Percentiles rank a stretch among this genome's conserved stretches.
Conservation (phyloP, 2,888 invertebrate species). For the Tipula confusa region DNA sequence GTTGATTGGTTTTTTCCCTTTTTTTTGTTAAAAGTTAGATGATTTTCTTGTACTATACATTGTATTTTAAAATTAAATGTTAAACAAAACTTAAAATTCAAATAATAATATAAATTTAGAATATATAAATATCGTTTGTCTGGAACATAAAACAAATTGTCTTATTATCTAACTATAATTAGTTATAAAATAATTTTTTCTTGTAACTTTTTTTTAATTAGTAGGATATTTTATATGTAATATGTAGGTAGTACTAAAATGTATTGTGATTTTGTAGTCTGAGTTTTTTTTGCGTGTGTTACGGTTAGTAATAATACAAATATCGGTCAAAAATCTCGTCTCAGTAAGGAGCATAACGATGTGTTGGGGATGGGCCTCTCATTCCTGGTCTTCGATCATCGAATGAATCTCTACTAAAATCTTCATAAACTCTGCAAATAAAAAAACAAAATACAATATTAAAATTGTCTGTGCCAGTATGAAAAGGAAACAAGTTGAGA, state of each 20-base stretch:
- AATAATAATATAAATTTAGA: neutral
- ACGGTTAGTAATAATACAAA: constrained; percentile 30
- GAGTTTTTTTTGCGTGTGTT: neutral
- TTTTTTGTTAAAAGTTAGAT: neutral
- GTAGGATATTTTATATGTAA: neutral
- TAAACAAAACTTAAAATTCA: neutral
- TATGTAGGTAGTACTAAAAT: neutral
- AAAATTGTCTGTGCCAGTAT: too few relatives aligned
- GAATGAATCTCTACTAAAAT: constrained; percentile 82
- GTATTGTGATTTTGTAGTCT: constrained; percentile 13
- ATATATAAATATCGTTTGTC: neutral
- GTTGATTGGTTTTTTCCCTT: neutral
- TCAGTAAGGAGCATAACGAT: constrained; percentile 81
- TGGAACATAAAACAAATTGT: constrained; percentile 25
- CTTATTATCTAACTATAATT: neutral
- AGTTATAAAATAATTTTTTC: neutral
- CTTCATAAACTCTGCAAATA: constrained; percentile 69
- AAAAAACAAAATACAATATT: too few relatives aligned
- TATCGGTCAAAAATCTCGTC: constrained; percentile 41
- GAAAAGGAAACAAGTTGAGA: too few relatives aligned
- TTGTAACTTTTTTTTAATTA: neutral
- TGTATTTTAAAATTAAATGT: neutral
- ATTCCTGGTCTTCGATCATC: constrained; percentile 69
- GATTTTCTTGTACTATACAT: neutral
- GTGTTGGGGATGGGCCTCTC: constrained; percentile 77